Evolutionary conservation across 2,888 invertebrate species (phyloP), one percentile per base, ranked within the genome.

Genomic region (Mythimna lalbum): DNA sequence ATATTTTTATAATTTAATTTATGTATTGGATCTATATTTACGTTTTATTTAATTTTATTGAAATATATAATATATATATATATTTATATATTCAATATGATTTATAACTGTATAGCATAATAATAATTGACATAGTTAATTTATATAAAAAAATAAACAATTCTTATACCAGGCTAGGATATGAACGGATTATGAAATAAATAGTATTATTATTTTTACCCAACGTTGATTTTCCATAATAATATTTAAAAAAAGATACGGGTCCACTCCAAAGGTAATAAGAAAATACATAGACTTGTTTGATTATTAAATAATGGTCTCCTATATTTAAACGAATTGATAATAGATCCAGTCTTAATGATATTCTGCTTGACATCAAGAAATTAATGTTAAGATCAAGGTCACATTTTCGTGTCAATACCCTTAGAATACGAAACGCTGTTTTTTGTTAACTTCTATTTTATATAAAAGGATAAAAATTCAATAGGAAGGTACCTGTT

Each of bases 401-500:
- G 91, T 78, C 81, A 86, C 73, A 63, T 56, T 82, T 56, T 49
- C 69, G 65, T 83, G 90, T 89, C 90, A 90, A 82, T 87, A 87
- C 73, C 86, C 89, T 84, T 60, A 79, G 43, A 67, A 67, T 74
- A 59, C 39, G 61, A 73, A 60, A 50, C 62, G 43, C 56, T 76
- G 69, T 87, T 90, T 88, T 90, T 88, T 87, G 52, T 77, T 49
- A 73, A 63, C 74, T 69, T 68, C 61, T 83, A 70, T 81, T 84
- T 84, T 79, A 81, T 92, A 92, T 91, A 92, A 87, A 89, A 90
- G 85, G 85, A 82, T 76, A 63, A 66, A 69, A 76, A 60, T 71
- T 72, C 27, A 33, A 66, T 76, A 63, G 70, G 69, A 84, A 71
- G 76, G 57, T 80, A 90, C 86, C 83, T 90, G 88, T 92, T 82